phyloP scores from a whole-genome alignment of 2,888 invertebrate species.

The Patella ulyssiponensis region DNA sequence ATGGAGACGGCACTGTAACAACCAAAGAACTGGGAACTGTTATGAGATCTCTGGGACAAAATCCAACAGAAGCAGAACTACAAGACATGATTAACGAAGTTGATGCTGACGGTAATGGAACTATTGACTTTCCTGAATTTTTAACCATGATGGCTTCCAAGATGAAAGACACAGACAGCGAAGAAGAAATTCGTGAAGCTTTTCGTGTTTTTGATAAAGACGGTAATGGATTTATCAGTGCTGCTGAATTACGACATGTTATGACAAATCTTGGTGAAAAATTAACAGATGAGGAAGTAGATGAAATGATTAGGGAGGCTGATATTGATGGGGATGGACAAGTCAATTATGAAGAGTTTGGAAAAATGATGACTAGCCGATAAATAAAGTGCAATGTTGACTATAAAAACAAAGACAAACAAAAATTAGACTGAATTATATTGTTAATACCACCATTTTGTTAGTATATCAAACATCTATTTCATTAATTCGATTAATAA shows the following conservation, averaged over 20 bases:
- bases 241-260: conserved; percentile 97
- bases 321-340: conserved; percentile 99
- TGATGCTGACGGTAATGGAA: conserved; percentile 91
- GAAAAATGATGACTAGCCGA: conserved; percentile 18
- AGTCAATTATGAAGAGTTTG: conserved; percentile 90
- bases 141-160: conserved; percentile 99
- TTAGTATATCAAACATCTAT: too few relatives aligned
- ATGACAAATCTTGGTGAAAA: conserved; percentile 99
- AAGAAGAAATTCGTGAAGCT: conserved; percentile 98
- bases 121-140: conserved; percentile 99
- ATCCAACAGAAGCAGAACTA: conserved; percentile 99
- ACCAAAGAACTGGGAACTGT: conserved; percentile 99
- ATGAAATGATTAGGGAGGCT: conserved; percentile 99
- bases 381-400: neutral
- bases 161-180: conserved; percentile 96
- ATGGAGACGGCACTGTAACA: conserved; percentile 99
- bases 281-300: conserved; percentile 98
- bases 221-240: conserved; percentile 98
- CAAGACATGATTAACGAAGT: conserved; percentile 99
- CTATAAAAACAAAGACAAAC: too few relatives aligned
- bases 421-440: too few relatives aligned
- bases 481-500: too few relatives aligned
- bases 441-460: too few relatives aligned
- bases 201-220: conserved; percentile 98
- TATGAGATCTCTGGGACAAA: conserved; percentile 98